Base-by-base conservation (phyloP, 2,797 vertebrate genomes). In the Thunnus albacares region DNA sequence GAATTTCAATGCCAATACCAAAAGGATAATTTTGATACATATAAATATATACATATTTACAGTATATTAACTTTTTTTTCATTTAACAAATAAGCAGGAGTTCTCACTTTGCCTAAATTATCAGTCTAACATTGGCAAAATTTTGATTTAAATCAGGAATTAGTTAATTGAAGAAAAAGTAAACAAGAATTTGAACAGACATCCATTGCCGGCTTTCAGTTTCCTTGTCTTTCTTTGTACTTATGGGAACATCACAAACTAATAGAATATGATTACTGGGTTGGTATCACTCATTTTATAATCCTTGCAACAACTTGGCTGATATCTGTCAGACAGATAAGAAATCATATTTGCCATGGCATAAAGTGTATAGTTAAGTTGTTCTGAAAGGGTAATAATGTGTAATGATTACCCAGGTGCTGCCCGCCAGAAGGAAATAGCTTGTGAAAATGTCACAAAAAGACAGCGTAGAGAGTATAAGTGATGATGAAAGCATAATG, bases 401-500 rank as follows among this genome's bases (percentile, higher is more conserved):
- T 75, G 57, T 65, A 38, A 71, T 75, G 56, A 75, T 80, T 82
- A 49, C 12, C 62, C 52, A 59, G 49, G 49, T 10, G 6, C 76
- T 17, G 45, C 33, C 41, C 61, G 83, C 55, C 57, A 75, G 28
- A 69, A 70, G 71, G 63, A 71, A 77, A 79, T 61, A 13, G 52
- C 56, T 74, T 77, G 68, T 55, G 56, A 24, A 79, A 85, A 82
- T 78, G 72, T 77, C 61, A 57, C 24, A 71, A 64, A 47, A 66
- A 67, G 26, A 53, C 63, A 35, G 26, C 22, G 0, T 41, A 6
- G 57, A 47, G 59, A 57, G n/a, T 76, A 58, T 63, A 75, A 60
- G 70, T 80, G 66, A 75, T 62, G 41, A 55, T 88, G 82, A 73
- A 67, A 77, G 71, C 67, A 33, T 75, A 71, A 82, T 74, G 56